Percentiles rank a stretch among this genome's conserved stretches.
phyloP scores from a whole-genome alignment of 1,140 invertebrate species.

The Euwallacea similis region DNA sequence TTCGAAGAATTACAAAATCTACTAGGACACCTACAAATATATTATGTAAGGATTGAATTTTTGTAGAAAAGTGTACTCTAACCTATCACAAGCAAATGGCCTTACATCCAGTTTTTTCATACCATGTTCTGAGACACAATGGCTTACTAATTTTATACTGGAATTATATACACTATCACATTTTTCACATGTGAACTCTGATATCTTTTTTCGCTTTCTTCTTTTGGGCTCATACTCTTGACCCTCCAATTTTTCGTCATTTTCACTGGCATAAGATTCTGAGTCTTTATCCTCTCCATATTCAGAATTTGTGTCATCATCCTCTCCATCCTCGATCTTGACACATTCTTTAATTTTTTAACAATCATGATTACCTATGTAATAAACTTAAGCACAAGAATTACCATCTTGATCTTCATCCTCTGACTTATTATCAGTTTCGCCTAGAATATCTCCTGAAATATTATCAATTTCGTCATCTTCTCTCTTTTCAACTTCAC shows the following conservation, averaged over 20 bases:
- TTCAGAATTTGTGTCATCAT: constrained; percentile 15
- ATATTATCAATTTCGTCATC: not conserved
- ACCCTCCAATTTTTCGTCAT: constrained; percentile 17
- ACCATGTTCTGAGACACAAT: constrained; percentile 58
- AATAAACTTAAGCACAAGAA: not conserved
- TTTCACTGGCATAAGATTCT: constrained; percentile 14
- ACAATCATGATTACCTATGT: not conserved
- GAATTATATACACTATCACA: constrained; percentile 37
- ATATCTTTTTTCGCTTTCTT: constrained; percentile 25
- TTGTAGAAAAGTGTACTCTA: not conserved
- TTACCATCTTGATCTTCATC: not conserved
- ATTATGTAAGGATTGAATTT: not conserved
- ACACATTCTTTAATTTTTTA: not conserved
- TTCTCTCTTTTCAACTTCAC: constrained; percentile 7
- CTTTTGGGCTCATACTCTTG: constrained; percentile 4
- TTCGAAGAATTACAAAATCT: constrained; percentile 38
- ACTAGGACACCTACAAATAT: constrained; percentile 32
- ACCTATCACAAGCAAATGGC: constrained; percentile 55
- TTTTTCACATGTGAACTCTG: constrained; percentile 41
- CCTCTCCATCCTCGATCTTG: constrained; percentile 22
- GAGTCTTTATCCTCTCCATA: constrained; percentile 1
- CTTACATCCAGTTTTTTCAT: constrained; percentile 56
- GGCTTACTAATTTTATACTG: constrained; percentile 42
- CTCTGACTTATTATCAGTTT: not conserved
- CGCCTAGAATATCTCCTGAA: too few species aligned